Evolutionary conservation across 2,113 vertebrate species (phyloP).

Genomic region (Oxyruncus cristatus): DNA sequence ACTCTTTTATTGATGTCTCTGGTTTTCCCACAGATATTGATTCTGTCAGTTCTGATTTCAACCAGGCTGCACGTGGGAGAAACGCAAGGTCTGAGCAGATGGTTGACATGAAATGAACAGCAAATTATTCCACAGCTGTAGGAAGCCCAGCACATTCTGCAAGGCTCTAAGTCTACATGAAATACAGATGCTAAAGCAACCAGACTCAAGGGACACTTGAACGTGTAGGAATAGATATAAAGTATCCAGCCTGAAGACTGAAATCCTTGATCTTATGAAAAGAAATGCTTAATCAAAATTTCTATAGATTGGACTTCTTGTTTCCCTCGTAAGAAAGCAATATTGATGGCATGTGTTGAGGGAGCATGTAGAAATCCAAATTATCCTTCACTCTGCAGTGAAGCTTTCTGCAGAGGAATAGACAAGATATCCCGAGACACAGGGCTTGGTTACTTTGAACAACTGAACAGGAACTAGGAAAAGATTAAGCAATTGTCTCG

Average conservation of each 20-base stretch:
- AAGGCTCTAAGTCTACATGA: not conserved
- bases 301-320: not conserved
- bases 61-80: not conserved
- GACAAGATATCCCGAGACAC: not conserved
- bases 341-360: not conserved
- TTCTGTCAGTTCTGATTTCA: conserved; percentile 9
- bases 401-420: not conserved
- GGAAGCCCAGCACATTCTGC: not conserved
- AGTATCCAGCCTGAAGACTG: not conserved
- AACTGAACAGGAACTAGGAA: not conserved
- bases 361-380: not conserved
- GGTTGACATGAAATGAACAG: not conserved
- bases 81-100: not conserved
- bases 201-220: not conserved
- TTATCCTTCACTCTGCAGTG: not conserved
- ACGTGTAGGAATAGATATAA: not conserved
- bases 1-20: not conserved
- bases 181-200: not conserved
- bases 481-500: not conserved
- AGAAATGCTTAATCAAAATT: not conserved
- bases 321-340: not conserved
- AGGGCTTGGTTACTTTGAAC: not conserved
- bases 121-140: not conserved
- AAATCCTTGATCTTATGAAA: not conserved
- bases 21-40: not conserved